Evolutionary conservation across 1,140 invertebrate genomes (phyloP).

Genomic region (Drosophila biarmipes): DNA sequence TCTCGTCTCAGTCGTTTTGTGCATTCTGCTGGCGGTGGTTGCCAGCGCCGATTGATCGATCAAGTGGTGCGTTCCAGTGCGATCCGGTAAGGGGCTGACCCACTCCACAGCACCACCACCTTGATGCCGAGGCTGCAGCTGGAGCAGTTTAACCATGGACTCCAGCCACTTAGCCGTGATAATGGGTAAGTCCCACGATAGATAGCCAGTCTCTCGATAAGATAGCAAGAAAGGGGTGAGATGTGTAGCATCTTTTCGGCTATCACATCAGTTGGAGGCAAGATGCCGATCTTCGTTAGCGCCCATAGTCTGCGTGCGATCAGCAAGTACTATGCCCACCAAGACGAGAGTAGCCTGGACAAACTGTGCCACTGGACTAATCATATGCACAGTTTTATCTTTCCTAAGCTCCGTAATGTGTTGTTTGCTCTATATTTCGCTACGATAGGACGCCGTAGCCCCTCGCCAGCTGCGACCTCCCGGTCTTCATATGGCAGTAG

Average conservation of each 20-base stretch:
- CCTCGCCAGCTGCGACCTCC: constrained; percentile 5
- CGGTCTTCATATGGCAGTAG: constrained; percentile 10
- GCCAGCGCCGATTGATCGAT: constrained; percentile 24
- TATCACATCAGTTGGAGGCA: background rate
- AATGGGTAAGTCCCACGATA: constrained; percentile 28
- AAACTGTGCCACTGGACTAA: constrained; percentile 48
- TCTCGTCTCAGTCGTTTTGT: constrained; percentile 40
- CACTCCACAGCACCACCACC: constrained; percentile 12
- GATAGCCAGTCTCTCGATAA: constrained; percentile 31
- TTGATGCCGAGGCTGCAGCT: constrained; percentile 12
- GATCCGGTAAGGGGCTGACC: constrained; percentile 45
- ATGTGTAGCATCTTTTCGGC: background rate
- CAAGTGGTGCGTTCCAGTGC: constrained; percentile 54
- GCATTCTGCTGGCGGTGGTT: constrained; percentile 13
- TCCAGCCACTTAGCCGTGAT: constrained; percentile 36
- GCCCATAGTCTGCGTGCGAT: constrained; percentile 24
- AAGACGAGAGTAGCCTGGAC: constrained; percentile 24
- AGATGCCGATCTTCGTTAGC: constrained; percentile 33
- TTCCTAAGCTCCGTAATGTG: constrained; percentile 33
- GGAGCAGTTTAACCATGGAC: constrained; percentile 24
- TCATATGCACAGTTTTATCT: constrained; percentile 56
- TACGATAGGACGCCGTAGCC: constrained; percentile 28
- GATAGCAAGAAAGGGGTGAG: constrained; percentile 6
- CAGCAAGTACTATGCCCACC: constrained; percentile 35
- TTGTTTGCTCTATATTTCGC: constrained; percentile 62